Evolutionary conservation across 1,140 invertebrate species (phyloP).

Genomic region (Macrobrachium rosenbergii): DNA sequence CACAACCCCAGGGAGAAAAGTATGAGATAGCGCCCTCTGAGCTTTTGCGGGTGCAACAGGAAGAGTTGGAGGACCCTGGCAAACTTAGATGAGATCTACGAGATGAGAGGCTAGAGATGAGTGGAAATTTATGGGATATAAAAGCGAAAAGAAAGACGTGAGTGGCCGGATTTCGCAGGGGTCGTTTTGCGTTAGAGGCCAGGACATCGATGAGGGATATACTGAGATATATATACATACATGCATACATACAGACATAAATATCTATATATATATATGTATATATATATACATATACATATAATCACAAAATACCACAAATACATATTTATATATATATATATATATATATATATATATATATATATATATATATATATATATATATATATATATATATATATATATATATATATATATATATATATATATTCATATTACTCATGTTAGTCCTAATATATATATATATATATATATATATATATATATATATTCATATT

Average conservation of each 20-base stretch:
- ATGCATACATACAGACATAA: slow-evolving; percentile 26
- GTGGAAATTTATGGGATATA: too few relatives aligned
- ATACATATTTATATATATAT: too few relatives aligned
- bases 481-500: slow-evolving; percentile 34
- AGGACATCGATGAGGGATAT: neutral
- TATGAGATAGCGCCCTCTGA: too few relatives aligned
- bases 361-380: neutral
- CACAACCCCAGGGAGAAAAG: too few relatives aligned
- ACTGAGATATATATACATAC: slow-evolving; percentile 21
- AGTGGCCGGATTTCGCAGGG: too few relatives aligned
- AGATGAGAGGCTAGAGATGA: too few relatives aligned
- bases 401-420: slow-evolving; percentile 25
- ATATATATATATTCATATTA: slow-evolving; percentile 30
- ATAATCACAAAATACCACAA: too few relatives aligned
- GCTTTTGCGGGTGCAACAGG: too few relatives aligned
- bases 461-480: neutral
- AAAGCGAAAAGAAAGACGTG: neutral
- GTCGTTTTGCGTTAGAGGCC: neutral
- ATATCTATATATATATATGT: slow-evolving; percentile 28
- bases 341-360: slow-evolving; percentile 28
- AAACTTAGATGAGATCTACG: too few relatives aligned
- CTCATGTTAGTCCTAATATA: too few relatives aligned
- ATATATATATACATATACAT: neutral
- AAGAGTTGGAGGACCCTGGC: too few relatives aligned
- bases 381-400: slow-evolving; percentile 37